Evolutionary conservation across 1,140 invertebrate genomes (phyloP), one percentile per base, ranked within the genome.

Genomic region (Tetramorium simillimum): DNA sequence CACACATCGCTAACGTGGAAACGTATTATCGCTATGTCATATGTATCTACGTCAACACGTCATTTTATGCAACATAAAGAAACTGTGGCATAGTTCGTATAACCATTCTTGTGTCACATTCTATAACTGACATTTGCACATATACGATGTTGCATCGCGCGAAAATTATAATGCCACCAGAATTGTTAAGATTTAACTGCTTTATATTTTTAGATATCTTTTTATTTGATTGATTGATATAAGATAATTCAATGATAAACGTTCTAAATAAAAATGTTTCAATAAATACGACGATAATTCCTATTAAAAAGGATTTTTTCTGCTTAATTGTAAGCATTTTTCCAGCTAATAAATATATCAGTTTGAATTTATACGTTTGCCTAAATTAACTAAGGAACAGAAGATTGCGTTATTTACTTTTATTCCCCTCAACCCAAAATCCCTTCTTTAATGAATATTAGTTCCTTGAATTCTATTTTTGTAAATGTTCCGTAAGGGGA

Each of bases 21-120:
- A 82, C 56, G 24, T 73, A 60, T 72, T 82, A 73, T 60, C 40
- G 40, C 28, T 24, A 28, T 60, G 69, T 37, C 40, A 84, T 33
- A 62, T 53, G 51, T 37, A 84, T 73, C 53, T 56, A 84, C n/a
- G 53, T 80, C 77, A 33, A 70, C 69, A 40, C 14, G 62, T 77
- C 75, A 80, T 85, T 85, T 85, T 56, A 37, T 62, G 21, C 21
- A 80, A 63, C 51, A 58, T 43, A 85, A 85, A 80, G 84, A 85
- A 84, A 33, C 18, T 24, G 63, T 16, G 69, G 40, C 40, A 18
- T 60, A 16, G 9, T 84, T 73, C 49, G 40, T 62, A 65, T 46
- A 49, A 40, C 18, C 33, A 60, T 75, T 49, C n/a, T 49, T 75
- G 53, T 40, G 77, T 75, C 40, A 84, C 43, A 63, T 40, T 16